A percentile compares a stretch with the other conserved stretches of the same genome.
Evolutionary conservation across 2,797 vertebrate genomes (phyloP).

Genomic region (Oreortyx pictus): DNA sequence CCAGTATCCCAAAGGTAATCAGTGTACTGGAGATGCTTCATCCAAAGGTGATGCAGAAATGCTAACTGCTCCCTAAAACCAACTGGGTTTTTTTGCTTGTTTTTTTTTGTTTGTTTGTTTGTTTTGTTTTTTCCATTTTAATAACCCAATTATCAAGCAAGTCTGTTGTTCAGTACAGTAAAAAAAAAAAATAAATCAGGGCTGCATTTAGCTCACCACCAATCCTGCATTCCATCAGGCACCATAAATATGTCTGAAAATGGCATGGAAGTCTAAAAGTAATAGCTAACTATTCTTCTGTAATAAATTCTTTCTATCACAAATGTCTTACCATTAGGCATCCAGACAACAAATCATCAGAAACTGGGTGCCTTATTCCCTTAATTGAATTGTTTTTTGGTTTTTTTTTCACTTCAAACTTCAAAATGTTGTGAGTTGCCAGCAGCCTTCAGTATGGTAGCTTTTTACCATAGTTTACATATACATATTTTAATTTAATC

Average conservation of each 20-base stretch:
- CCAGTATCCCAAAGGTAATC: neutral
- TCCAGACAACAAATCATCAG: neutral
- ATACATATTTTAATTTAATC: neutral
- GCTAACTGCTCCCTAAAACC: neutral
- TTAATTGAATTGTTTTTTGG: neutral
- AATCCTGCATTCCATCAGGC: neutral
- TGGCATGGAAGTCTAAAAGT: neutral
- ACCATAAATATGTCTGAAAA: neutral
- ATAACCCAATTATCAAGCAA: neutral
- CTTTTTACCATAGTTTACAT: neutral
- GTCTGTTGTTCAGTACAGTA: neutral
- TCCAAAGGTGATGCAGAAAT: neutral
- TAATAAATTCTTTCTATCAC: neutral
- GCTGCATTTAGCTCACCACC: neutral
- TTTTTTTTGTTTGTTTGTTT: too few relatives aligned
- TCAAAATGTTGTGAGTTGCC: neutral
- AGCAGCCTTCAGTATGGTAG: neutral
- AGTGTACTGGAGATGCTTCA: neutral
- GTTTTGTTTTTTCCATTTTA: neutral
- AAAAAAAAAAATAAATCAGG: neutral
- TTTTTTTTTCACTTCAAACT: neutral
- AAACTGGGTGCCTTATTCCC: neutral
- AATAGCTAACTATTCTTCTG: neutral
- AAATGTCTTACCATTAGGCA: neutral
- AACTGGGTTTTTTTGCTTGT: neutral